These are phyloP conservation scores for Smittia aterrima DNA, from an alignment of 2,888 invertebrate species.

Conservation along the genomic window DNA sequence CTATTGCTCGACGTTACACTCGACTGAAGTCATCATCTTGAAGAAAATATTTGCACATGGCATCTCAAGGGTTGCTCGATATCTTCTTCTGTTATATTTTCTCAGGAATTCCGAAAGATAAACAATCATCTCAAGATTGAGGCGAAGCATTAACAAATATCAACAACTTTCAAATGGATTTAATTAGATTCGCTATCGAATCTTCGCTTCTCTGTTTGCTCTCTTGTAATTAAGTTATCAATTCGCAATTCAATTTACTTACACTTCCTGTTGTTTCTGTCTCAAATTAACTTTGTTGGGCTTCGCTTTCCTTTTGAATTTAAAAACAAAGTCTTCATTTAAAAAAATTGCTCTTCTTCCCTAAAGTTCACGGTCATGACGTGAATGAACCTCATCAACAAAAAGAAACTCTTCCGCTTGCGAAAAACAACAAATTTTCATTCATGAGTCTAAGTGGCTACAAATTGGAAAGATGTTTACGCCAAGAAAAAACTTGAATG, in stretches of 20 bases:
- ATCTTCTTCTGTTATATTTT: constrained; percentile 13
- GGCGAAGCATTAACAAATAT: too few relatives aligned
- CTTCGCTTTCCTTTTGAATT: too few relatives aligned
- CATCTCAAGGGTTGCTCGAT: constrained; percentile 20
- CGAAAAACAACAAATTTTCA: constrained; percentile 6
- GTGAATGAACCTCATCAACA: constrained; percentile 12
- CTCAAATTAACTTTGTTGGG: not conserved
- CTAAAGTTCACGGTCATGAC: constrained; percentile 16
- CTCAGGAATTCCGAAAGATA: constrained; percentile 24
- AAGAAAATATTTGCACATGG: constrained; percentile 34
- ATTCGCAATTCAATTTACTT: not conserved
- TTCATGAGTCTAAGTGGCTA: not conserved
- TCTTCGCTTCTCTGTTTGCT: not conserved
- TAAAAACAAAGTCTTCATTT: too few relatives aligned
- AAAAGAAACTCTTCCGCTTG: not conserved
- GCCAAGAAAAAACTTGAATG: not conserved
- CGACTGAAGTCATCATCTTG: not conserved
- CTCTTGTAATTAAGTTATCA: not conserved
- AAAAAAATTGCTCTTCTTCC: not conserved
- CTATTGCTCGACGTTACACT: not conserved
- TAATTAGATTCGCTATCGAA: not conserved
- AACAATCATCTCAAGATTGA: constrained; percentile 17
- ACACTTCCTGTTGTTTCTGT: not conserved
- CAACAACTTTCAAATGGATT: not conserved
- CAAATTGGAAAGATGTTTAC: not conserved